A percentile compares a stretch with the other conserved stretches of the same genome.
These are phyloP conservation scores for Deroptyus accipitrinus DNA, from an alignment of 2,113 vertebrate genomes.

Conservation along the genomic window DNA sequence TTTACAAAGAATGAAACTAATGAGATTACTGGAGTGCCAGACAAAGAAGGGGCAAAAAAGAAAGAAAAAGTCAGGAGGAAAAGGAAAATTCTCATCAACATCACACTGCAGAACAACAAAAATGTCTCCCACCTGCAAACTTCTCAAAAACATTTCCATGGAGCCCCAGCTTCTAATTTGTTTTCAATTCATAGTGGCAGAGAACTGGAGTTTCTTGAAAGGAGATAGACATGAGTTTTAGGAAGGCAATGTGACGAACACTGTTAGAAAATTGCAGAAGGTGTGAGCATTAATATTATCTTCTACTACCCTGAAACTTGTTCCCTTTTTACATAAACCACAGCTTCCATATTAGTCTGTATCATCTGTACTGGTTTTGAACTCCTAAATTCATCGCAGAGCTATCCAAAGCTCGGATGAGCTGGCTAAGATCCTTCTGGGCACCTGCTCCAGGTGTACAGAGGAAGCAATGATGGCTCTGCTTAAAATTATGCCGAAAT, in stretches of 20 bases:
- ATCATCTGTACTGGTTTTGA: neutral
- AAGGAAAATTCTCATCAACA: conserved; percentile 13
- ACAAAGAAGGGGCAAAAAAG: neutral
- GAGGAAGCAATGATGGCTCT: neutral
- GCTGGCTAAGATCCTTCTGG: conserved; percentile 1
- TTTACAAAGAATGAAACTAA: conserved; percentile 36
- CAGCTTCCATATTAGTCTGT: neutral
- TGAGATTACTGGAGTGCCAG: neutral
- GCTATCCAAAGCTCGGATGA: neutral
- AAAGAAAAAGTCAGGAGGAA: neutral
- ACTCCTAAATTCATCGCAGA: neutral
- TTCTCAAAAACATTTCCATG: conserved; percentile 4
- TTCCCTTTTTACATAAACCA: conserved; percentile 7
- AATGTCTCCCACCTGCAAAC: conserved; percentile 11
- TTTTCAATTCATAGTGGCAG: neutral
- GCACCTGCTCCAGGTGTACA: neutral
- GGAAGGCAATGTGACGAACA: neutral
- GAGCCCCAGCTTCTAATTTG: neutral
- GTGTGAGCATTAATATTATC: neutral
- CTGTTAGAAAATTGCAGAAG: neutral
- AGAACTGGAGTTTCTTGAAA: neutral
- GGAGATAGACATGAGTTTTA: neutral
- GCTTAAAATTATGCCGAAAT: conserved; percentile 43
- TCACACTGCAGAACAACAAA: conserved; percentile 7
- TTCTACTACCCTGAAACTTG: neutral